phyloP scores from a whole-genome alignment of 2,113 vertebrate genomes.

The Cinclus mexicanus region DNA sequence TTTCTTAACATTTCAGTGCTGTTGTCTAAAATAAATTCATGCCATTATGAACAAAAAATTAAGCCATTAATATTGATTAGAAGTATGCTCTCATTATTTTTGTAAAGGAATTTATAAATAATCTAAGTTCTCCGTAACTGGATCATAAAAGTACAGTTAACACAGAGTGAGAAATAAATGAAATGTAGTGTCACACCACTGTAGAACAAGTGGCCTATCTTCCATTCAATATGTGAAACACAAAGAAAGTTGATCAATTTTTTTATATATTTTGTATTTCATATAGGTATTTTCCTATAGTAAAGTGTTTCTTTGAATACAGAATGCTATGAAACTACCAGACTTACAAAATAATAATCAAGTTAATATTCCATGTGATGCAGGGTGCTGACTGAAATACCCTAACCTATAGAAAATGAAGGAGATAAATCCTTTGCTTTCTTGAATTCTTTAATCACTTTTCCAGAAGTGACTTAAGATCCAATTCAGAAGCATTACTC shows the following conservation, averaged over 20 bases:
- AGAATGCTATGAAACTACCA: neutral
- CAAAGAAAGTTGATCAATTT: neutral
- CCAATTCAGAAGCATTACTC: neutral
- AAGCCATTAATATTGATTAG: neutral
- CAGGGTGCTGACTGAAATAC: neutral
- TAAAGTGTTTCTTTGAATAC: neutral
- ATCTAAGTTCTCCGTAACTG: neutral
- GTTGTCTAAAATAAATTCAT: neutral
- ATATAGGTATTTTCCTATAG: neutral
- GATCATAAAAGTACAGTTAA: neutral
- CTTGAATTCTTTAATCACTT: neutral
- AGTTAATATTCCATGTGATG: neutral
- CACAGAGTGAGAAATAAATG: neutral
- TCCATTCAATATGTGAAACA: neutral
- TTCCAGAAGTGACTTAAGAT: neutral
- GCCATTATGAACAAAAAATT: neutral
- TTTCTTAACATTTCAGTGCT: neutral
- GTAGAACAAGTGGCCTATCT: neutral
- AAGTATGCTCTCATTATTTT: neutral
- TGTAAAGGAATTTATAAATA: neutral
- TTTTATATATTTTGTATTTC: neutral
- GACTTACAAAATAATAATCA: neutral
- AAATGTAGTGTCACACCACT: slow-evolving; percentile 16
- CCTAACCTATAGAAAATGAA: neutral
- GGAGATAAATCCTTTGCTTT: neutral